Evolutionary conservation across 1,140 invertebrate species (phyloP).

Genomic region (Hylaeus anthracinus): DNA sequence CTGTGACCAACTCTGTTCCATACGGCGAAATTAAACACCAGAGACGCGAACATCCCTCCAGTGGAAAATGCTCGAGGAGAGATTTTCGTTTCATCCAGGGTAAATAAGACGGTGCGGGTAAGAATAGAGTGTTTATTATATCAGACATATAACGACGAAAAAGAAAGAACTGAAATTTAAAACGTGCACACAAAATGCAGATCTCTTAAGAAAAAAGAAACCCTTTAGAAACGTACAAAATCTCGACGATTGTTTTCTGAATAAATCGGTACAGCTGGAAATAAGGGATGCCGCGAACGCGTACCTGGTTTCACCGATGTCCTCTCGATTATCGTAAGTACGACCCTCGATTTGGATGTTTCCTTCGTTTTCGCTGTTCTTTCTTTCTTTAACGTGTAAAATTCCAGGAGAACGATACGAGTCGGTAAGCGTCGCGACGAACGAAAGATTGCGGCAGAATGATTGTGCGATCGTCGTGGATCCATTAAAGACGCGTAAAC

Average conservation of each 20-base stretch:
- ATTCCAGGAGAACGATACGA: not conserved
- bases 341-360: conserved; percentile 4
- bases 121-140: conserved; percentile 52
- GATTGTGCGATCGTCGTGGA: conserved; percentile 21
- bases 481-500: not conserved
- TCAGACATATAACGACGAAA: conserved; percentile 40
- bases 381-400: no score
- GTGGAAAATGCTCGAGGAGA: no score
- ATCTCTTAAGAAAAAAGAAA: conserved; percentile 18
- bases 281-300: conserved; percentile 3
- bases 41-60: no score
- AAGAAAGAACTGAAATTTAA: conserved; percentile 20
- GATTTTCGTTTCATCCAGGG: not conserved
- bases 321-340: conserved; percentile 16
- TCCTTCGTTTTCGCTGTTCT: not conserved
- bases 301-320: not conserved
- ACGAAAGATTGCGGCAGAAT: not conserved
- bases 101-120: conserved; percentile 20
- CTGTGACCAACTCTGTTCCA: no score
- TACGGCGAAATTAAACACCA: no score
- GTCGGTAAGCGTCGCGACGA: not conserved
- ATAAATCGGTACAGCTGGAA: not conserved
- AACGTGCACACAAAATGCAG: conserved; percentile 29
- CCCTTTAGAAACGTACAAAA: conserved; percentile 38
- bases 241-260: not conserved